phyloP scores from a whole-genome alignment of 1,140 invertebrate species.

The Drosophila rufa region DNA sequence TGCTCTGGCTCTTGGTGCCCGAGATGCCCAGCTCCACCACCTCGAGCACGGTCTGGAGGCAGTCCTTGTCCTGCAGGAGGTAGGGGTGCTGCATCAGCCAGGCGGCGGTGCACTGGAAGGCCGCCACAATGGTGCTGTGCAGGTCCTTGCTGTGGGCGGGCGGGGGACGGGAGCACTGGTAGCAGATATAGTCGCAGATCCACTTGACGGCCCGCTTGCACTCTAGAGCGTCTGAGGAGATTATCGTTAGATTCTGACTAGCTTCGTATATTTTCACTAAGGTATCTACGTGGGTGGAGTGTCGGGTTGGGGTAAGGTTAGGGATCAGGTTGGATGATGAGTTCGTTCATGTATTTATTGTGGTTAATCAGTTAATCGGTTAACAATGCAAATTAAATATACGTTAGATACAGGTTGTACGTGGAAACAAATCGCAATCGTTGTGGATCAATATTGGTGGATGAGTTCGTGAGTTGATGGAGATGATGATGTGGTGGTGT shows the following conservation, averaged over 20 bases:
- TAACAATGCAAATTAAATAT: conserved; percentile 49
- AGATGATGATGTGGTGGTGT: background rate
- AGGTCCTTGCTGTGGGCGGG: conserved; percentile 98
- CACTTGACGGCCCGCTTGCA: conserved; percentile 98
- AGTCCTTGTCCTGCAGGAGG: conserved; percentile 95
- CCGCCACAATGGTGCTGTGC: conserved; percentile 98
- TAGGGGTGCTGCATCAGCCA: conserved; percentile 96
- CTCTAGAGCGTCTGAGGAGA: conserved; percentile 91
- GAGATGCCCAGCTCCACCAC: conserved; percentile 99
- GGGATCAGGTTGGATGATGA: conserved; percentile 16
- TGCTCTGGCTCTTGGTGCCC: conserved; percentile 95
- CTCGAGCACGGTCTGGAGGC: conserved; percentile 96
- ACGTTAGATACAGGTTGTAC: conserved; percentile 27
- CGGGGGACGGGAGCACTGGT: conserved; percentile 97
- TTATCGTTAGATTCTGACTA: conserved; percentile 85
- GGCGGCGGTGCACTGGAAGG: conserved; percentile 95
- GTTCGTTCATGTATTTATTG: conserved; percentile 41
- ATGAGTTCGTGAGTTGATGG: conserved; percentile 6
- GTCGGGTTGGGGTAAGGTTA: background rate
- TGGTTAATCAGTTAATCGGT: conserved; percentile 3
- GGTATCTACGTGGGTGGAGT: conserved; percentile 60
- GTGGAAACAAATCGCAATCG: conserved; percentile 38
- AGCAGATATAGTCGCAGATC: conserved; percentile 98
- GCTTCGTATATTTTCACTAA: conserved; percentile 85
- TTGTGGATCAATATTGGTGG: conserved; percentile 18